phyloP scores from a whole-genome alignment of 2,888 invertebrate genomes.

The Oligia fasciuncula region DNA sequence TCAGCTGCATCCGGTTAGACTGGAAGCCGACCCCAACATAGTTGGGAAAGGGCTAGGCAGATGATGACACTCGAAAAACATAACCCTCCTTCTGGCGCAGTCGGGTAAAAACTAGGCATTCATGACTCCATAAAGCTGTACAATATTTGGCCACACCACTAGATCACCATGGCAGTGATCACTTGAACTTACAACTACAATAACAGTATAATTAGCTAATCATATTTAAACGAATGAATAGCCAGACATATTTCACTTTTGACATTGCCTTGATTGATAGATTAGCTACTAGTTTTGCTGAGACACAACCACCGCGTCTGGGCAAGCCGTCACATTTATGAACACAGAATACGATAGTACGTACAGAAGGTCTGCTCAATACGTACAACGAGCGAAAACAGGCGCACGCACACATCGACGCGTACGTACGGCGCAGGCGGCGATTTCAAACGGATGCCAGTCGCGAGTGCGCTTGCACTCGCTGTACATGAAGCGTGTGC shows the following conservation, averaged over 20 bases:
- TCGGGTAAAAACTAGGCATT: no score
- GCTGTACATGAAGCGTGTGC: not conserved
- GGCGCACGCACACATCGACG: not conserved
- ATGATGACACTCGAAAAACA: no score
- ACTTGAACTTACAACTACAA: no score
- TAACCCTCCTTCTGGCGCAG: no score
- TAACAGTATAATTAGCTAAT: not conserved
- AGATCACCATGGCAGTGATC: not conserved
- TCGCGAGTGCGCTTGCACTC: not conserved
- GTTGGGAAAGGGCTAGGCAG: no score
- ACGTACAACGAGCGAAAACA: not conserved
- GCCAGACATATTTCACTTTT: constrained; percentile 34
- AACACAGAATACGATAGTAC: not conserved
- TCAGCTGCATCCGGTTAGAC: no score
- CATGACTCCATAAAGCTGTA: not conserved
- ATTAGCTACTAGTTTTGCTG: constrained; percentile 13
- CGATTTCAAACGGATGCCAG: not conserved
- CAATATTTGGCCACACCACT: not conserved
- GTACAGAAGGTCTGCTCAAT: constrained; percentile 11
- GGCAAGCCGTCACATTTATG: not conserved
- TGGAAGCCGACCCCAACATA: no score
- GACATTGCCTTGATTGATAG: constrained; percentile 44
- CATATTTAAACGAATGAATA: not conserved
- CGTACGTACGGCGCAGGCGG: not conserved
- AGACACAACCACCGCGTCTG: not conserved